Percentiles rank a stretch among this genome's conserved stretches.
phyloP scores from a whole-genome alignment of 2,113 vertebrate species.

The Todiramphus saurophagus region DNA sequence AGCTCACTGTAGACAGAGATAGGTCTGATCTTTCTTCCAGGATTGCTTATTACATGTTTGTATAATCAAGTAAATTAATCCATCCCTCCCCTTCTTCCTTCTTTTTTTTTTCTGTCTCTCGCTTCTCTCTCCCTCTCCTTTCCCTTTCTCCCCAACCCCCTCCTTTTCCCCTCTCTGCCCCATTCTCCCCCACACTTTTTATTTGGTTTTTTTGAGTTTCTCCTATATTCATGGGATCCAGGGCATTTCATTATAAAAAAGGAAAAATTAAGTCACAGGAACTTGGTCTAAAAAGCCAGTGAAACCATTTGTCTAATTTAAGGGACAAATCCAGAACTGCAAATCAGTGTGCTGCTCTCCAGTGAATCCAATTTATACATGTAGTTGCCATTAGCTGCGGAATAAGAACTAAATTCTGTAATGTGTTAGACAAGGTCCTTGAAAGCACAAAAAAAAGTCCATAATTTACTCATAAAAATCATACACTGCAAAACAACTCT shows the following conservation, averaged over 20 bases:
- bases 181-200: not conserved
- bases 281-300: not conserved
- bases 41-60: not conserved
- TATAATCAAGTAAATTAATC: not conserved
- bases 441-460: not conserved
- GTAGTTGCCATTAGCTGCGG: not conserved
- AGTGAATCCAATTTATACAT: not conserved
- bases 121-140: not conserved
- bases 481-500: not conserved
- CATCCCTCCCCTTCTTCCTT: rapidly evolving
- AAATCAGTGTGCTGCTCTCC: not conserved
- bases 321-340: not conserved
- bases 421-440: not conserved
- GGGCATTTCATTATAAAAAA: not conserved
- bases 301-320: not conserved
- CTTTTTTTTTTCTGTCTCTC: not conserved
- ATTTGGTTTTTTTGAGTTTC: not conserved
- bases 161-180: not conserved
- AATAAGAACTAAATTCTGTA: not conserved
- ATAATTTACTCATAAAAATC: not conserved
- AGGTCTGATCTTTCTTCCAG: not conserved
- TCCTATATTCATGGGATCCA: not conserved
- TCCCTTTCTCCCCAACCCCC: rapidly evolving
- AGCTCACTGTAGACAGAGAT: not conserved
- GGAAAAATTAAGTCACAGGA: not conserved